Conservation (phyloP, 2,888 invertebrate species). For the Keiferia lycopersicella region DNA sequence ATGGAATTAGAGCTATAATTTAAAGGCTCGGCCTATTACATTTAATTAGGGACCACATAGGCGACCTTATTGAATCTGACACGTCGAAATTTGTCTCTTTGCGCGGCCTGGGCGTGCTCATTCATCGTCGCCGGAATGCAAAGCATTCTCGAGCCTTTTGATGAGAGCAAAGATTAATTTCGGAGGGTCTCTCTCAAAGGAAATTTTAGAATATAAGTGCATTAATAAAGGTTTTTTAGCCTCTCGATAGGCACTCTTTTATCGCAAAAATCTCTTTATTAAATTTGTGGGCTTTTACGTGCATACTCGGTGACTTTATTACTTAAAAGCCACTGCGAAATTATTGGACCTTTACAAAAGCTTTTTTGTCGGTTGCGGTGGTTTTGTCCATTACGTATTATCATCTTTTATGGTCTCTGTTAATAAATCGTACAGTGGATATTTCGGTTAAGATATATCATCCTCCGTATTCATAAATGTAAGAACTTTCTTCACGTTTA, state of each 20-base stretch:
- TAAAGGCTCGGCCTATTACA: conserved; percentile 51
- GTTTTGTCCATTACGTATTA: conserved; percentile 14
- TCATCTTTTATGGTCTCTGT: conserved; percentile 7
- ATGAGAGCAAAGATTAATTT: conserved; percentile 78
- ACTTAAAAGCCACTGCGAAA: conserved; percentile 63
- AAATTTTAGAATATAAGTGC: conserved; percentile 78
- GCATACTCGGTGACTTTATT: conserved; percentile 66
- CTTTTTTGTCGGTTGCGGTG: conserved; percentile 36
- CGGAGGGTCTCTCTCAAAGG: conserved; percentile 72
- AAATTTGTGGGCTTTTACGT: conserved; percentile 74
- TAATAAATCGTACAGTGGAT: conserved; percentile 1
- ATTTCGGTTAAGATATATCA: not conserved
- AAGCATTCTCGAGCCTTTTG: conserved; percentile 73
- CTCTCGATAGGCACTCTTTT: conserved; percentile 61
- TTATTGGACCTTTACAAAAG: conserved; percentile 49
- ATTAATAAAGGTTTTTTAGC: conserved; percentile 74
- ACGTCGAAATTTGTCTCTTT: conserved; percentile 61
- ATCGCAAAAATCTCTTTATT: conserved; percentile 74
- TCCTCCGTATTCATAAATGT: not conserved
- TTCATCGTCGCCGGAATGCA: conserved; percentile 68
- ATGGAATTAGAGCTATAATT: conserved; percentile 44
- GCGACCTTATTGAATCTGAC: conserved; percentile 59
- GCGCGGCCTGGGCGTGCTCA: conserved; percentile 43
- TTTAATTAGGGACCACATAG: conserved; percentile 61
- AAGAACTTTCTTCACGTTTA: not conserved